These are phyloP conservation scores for Zelleria hepariella DNA, from an alignment of 2,888 invertebrate genomes.

Conservation along the genomic window DNA sequence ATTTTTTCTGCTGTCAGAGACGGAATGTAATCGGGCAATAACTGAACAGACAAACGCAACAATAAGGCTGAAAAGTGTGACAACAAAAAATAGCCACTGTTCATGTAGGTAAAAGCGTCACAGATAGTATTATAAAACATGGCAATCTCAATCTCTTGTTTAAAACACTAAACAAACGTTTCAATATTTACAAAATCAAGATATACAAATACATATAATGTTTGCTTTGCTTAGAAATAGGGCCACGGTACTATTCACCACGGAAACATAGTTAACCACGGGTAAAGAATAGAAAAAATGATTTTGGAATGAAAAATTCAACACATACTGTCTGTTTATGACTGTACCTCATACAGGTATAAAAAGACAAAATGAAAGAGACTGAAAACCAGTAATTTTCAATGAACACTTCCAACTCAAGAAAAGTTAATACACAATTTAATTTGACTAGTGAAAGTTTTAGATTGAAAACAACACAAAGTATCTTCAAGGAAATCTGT, in stretches of 20 bases:
- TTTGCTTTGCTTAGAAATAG: no score
- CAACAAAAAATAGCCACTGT: no score
- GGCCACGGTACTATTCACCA: no score
- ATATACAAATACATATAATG: not conserved
- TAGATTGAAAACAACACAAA: not conserved
- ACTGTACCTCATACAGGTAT: not conserved
- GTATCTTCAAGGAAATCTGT: not conserved
- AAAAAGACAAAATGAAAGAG: not conserved
- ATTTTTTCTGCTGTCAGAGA: no score
- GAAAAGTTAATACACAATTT: not conserved
- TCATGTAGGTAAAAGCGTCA: no score
- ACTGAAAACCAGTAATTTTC: not conserved
- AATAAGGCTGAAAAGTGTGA: no score
- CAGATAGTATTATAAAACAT: not conserved
- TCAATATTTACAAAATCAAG: not conserved
- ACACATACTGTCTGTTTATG: no score
- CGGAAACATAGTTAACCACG: no score
- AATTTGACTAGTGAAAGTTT: not conserved
- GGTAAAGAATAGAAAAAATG: no score
- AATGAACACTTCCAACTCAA: not conserved
- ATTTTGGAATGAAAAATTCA: no score
- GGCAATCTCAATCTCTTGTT: constrained; percentile 17
- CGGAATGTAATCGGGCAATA: no score
- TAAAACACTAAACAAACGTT: constrained; percentile 51
- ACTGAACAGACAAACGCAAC: not conserved